A percentile compares a stretch with the other conserved stretches of the same genome.
phyloP scores from a whole-genome alignment of 2,888 invertebrate species.

The Drosophila picticornis region DNA sequence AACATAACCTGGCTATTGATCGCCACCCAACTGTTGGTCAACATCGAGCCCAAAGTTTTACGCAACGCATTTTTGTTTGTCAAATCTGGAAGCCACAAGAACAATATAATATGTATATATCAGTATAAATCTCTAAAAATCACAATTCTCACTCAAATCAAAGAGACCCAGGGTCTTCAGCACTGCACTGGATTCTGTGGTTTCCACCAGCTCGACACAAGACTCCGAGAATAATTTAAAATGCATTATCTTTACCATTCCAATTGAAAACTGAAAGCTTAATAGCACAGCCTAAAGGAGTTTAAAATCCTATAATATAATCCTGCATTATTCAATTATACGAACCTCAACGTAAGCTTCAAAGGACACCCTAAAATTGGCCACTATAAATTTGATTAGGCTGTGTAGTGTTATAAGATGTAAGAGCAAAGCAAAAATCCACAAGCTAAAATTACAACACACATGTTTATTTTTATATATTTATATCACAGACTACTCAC shows the following conservation, averaged over 20 bases:
- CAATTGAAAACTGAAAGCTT: constrained; percentile 63
- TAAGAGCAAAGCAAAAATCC: constrained; percentile 28
- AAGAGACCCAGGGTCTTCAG: constrained; percentile 59
- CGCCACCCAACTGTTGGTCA: constrained; percentile 49
- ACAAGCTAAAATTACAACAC: constrained; percentile 31
- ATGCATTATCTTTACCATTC: constrained; percentile 64
- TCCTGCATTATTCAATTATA: rapidly evolving
- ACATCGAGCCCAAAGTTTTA: constrained; percentile 39
- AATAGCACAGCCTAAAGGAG: constrained; percentile 58
- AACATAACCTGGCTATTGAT: constrained; percentile 72
- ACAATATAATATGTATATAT: background rate
- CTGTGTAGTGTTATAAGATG: constrained; percentile 61
- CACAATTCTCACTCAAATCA: constrained; percentile 49
- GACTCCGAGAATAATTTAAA: constrained; percentile 39
- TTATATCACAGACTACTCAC: constrained; percentile 37
- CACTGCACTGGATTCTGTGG: constrained; percentile 55
- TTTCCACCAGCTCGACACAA: constrained; percentile 40
- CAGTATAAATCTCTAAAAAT: rapidly evolving
- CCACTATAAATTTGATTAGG: constrained; percentile 58
- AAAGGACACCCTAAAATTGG: constrained; percentile 59
- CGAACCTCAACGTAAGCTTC: constrained; percentile 71
- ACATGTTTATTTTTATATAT: background rate
- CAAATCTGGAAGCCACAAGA: constrained; percentile 30
- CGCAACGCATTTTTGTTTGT: constrained; percentile 43
- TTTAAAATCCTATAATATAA: background rate